Evolutionary conservation across 2,113 vertebrate species (phyloP), one percentile per base, ranked within the genome.

Genomic region (Malurus alboscapulatus): DNA sequence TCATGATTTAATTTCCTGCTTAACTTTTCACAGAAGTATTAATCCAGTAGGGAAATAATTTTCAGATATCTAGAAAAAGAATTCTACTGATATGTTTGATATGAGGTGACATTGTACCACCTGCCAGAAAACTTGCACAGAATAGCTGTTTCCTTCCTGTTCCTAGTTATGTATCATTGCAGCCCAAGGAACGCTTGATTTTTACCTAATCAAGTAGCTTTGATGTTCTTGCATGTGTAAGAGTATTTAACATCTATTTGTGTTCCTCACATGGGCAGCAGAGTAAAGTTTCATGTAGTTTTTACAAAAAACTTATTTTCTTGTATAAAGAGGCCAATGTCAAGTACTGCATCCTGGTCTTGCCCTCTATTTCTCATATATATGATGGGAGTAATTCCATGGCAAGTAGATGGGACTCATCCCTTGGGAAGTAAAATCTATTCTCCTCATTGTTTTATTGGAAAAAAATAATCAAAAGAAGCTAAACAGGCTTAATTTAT

Each of bases 281-380:
- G 62, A 76, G 32, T 78, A 83, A 80, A 3, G 10, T 88, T 90
- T 75, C 38, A 9, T 58, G 76, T 73, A 12, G 5, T 48, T 84
- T 80, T 72, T 54, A 53, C 27, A 26, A 63, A 94, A 94, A 90
- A 42, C 42, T 78, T 65, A 17, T 69, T 82, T 78, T 51, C 51
- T 51, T 3, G 0, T 36, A 47, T 50, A 67, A 93, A 87, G 89
- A 78, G 81, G 79, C 25, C 51, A 73, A 47, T 2, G 63, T 92
- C 91, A 91, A 93, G 89, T 96, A 76, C 59, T 54, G 27, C 44
- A n/a, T 72, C 42, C 65, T 69, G 34, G 29, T 24, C 95, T 94
- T 89, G 32, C 51, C 19, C 13, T 87, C n/a, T 27, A 16, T 68
- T 85, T 73, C 58, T 79, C 34, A 16, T 47, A 45, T 15, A 4